A percentile compares a stretch with the other conserved stretches of the same genome.
Conservation (phyloP, 2,113 vertebrate species). For the Salvelinus alpinus region DNA sequence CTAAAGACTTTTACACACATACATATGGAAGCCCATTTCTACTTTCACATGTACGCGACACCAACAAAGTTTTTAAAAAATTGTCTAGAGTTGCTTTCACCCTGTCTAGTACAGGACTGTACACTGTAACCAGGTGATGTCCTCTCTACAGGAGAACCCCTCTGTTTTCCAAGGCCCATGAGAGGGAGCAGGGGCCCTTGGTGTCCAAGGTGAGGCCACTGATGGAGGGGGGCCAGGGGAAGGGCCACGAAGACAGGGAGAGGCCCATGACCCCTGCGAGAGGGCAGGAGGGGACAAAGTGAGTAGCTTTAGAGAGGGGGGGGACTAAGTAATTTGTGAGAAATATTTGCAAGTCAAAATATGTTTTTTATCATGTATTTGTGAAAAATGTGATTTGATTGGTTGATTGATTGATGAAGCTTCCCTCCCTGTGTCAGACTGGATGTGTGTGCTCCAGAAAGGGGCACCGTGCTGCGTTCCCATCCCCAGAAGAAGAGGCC, state of each 20-base stretch:
- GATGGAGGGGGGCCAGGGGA: constrained; percentile 39
- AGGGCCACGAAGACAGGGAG: constrained; percentile 10
- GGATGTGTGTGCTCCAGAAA: constrained; percentile 27
- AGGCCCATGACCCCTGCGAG: background rate
- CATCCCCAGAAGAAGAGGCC: constrained; percentile 71
- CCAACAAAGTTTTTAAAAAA: background rate
- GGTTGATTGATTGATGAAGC: background rate
- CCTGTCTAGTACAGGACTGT: background rate
- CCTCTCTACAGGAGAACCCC: constrained; percentile 27
- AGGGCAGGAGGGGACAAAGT: constrained; percentile 32
- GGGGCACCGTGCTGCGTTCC: background rate
- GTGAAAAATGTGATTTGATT: no score
- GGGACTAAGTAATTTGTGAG: background rate
- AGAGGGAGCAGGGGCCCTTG: constrained; percentile 44
- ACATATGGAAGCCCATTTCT: background rate
- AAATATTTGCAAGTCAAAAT: background rate
- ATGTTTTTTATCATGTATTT: no score
- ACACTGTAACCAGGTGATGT: background rate
- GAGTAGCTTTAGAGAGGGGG: constrained; percentile 12
- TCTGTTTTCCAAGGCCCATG: constrained; percentile 41
- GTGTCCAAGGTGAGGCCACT: constrained; percentile 66
- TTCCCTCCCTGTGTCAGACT: constrained; percentile 8
- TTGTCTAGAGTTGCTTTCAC: background rate
- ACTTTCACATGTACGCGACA: no score
- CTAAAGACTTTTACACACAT: background rate